Evolutionary conservation across 2,797 vertebrate genomes (phyloP).

Genomic region (Arremon aurantiirostris): DNA sequence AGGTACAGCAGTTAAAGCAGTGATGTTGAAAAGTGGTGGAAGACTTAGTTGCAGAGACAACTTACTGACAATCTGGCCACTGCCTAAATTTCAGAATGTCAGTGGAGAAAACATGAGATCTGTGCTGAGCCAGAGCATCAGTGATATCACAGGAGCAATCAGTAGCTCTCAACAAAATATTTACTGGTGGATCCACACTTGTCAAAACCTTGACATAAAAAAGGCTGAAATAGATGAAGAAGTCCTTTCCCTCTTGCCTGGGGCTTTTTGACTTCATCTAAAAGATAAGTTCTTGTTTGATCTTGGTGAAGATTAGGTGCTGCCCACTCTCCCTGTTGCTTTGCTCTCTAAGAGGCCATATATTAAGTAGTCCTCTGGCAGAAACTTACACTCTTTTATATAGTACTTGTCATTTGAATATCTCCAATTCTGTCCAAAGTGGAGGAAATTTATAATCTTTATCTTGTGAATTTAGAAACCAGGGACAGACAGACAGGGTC

Average conservation of each 20-base stretch:
- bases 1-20: neutral
- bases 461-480: constrained; percentile 21
- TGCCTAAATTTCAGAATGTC: neutral
- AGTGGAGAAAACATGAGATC: neutral
- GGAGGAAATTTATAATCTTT: constrained; percentile 29
- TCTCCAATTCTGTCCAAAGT: constrained; percentile 34
- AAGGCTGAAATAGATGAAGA: neutral
- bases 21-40: neutral
- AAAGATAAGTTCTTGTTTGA: neutral
- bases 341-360: neutral
- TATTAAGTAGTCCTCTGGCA: neutral
- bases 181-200: neutral
- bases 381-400: neutral
- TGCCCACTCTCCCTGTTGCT: neutral
- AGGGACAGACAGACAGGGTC: neutral
- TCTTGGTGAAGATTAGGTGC: neutral
- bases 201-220: neutral
- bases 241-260: neutral
- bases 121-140: neutral
- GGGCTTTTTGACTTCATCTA: neutral
- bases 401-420: constrained; percentile 22
- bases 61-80: neutral
- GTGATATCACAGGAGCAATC: neutral
- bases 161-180: neutral
- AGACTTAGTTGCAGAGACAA: neutral